Base-by-base conservation (phyloP, 2,888 invertebrate genomes). In the Stenolophus ochropezus region DNA sequence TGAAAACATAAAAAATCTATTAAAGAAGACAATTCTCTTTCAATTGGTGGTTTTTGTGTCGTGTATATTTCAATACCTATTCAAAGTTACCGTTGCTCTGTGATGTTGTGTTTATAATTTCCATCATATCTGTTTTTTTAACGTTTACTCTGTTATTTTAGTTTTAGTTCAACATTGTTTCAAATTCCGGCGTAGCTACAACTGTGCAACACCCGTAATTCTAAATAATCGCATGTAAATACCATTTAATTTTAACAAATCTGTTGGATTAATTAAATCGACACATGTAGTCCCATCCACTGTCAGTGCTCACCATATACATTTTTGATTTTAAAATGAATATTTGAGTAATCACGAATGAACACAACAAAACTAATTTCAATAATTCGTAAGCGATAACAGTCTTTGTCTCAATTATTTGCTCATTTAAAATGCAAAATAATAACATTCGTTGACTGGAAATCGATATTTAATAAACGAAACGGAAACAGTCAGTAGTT, bases 191-290 rank as follows among this genome's bases (percentile, higher is more conserved):
- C 56, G 20, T 20, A 20, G 5, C 5, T 11, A 8, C 18, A 56
- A 20, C 6, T 20, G 6, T 20, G 20, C 21, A 11, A 11, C 56
- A 61, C n/a, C 23, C n/a, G n/a, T 61, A 61, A 61, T 61, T 25
- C 61, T 4, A 25, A 61, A 61, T 61, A 61, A 61, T 61, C 23
- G 4, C 25, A 25, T 61, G 61, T 61, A 61, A 61, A 61, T 61
- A 23, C 25, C 14, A 25, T 25, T 61, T 61, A 11, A 61, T 61
- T 61, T 61, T 25, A 23, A 61, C 23, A 25, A 25, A 61, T 61
- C 61, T 61, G 25, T 11, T 18, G 61, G 61, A 25, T 61, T 25
- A 61, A 61, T 61, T 61, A 4, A 23, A 25, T 23, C 23, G 61
- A 61, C 23, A 25, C 11, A 4, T 25, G n/a, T 61, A 23, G 23